phyloP scores from a whole-genome alignment of 2,888 invertebrate genomes.

The Drosophila rellima region DNA sequence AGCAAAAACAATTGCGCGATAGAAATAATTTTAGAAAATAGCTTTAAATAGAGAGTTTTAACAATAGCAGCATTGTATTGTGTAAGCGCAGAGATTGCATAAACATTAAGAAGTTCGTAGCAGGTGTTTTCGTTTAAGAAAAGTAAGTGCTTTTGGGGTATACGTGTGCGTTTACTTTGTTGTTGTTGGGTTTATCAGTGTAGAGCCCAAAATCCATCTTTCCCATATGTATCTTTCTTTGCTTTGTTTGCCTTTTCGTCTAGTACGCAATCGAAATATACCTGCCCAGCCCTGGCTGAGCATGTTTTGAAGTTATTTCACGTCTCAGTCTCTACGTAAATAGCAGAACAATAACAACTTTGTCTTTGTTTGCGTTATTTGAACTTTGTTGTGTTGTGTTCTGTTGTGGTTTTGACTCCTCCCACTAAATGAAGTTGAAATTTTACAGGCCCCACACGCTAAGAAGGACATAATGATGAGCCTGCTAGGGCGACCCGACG shows the following conservation, averaged over 20 bases:
- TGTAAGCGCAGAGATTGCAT: conserved; percentile 20
- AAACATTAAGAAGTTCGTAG: conserved; percentile 19
- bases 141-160: conserved; percentile 48
- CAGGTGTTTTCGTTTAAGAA: conserved; percentile 34
- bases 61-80: conserved; percentile 36
- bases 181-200: conserved; percentile 77
- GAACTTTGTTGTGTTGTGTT: conserved; percentile 19
- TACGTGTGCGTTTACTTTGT: conserved; percentile 69
- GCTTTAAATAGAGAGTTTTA: conserved; percentile 33
- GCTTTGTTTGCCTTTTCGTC: conserved; percentile 62
- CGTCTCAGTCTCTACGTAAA: conserved; percentile 21
- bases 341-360: neutral
- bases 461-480: conserved; percentile 77
- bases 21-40: conserved; percentile 65
- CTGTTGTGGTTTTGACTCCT: conserved; percentile 15
- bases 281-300: conserved; percentile 29
- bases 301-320: conserved; percentile 47
- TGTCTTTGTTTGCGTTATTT: conserved; percentile 31
- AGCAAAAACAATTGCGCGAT: conserved; percentile 78
- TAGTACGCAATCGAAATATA: conserved; percentile 46
- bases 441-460: conserved; percentile 28
- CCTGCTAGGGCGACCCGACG: conserved; percentile 84
- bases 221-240: conserved; percentile 63
- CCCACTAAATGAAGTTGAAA: conserved; percentile 13
- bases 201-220: conserved; percentile 48